A percentile compares a stretch with the other conserved stretches of the same genome.
These are phyloP conservation scores for Tangara arthus DNA, from an alignment of 2,797 vertebrate genomes.

Conservation along the genomic window DNA sequence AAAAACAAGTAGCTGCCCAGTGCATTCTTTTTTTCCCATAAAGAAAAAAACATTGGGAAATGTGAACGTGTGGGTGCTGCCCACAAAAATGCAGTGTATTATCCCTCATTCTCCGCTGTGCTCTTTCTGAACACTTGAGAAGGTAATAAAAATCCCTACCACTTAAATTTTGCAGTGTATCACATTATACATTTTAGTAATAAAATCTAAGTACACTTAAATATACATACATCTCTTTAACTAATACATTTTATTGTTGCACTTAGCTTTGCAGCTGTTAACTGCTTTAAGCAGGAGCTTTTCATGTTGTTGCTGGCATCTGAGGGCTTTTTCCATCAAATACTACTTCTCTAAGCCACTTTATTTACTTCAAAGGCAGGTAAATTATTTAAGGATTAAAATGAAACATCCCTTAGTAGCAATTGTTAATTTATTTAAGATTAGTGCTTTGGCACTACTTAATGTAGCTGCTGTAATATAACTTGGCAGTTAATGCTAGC, in stretches of 20 bases:
- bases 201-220: constrained; percentile 41
- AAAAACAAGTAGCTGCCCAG: constrained; percentile 54
- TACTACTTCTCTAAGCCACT: constrained; percentile 40
- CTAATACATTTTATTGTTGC: constrained; percentile 36
- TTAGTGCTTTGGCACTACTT: constrained; percentile 51
- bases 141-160: constrained; percentile 48
- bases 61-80: constrained; percentile 66
- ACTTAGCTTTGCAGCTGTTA: constrained; percentile 43
- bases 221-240: constrained; percentile 6
- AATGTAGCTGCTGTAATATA: constrained; percentile 6
- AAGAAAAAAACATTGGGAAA: constrained; percentile 70
- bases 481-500: neutral
- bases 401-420: constrained; percentile 31
- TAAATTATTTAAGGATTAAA: constrained; percentile 67
- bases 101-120: constrained; percentile 50
- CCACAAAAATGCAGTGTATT: constrained; percentile 70
- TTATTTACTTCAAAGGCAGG: constrained; percentile 68
- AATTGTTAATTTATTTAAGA: constrained; percentile 51
- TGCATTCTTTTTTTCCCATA: constrained; percentile 46
- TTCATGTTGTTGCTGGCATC: constrained; percentile 55
- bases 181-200: constrained; percentile 40
- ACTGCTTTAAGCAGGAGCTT: constrained; percentile 27
- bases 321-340: constrained; percentile 26
- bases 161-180: constrained; percentile 47
- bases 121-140: constrained; percentile 56